phyloP scores from a whole-genome alignment of 2,797 vertebrate species.

The Manis javanica region DNA sequence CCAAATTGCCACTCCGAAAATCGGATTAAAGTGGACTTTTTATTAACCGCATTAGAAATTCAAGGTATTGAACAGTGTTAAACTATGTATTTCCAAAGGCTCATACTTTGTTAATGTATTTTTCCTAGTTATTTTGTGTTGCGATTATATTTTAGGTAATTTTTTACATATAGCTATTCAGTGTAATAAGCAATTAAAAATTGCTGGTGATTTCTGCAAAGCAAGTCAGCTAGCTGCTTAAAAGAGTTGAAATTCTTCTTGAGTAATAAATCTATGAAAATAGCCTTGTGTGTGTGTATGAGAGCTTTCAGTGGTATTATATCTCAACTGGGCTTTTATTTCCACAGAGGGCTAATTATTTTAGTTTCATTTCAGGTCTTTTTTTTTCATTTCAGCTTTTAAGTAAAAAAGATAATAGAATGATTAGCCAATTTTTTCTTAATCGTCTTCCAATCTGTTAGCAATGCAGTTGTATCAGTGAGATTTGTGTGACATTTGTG shows the following conservation, averaged over 20 bases:
- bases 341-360: conserved; percentile 10
- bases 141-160: conserved; percentile 7
- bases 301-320: conserved; percentile 1
- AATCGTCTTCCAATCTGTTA: background rate
- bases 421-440: conserved; percentile 37
- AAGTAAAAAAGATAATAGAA: conserved; percentile 47
- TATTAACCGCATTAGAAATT: background rate
- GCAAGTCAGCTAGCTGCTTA: conserved; percentile 3
- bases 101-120: conserved; percentile 28
- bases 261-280: conserved; percentile 17
- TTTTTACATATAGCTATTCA: conserved; percentile 29
- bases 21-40: conserved; percentile 34
- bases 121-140: conserved; percentile 7
- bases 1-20: background rate
- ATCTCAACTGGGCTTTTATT: background rate
- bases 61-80: background rate
- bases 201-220: conserved; percentile 42
- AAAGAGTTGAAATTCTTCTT: conserved; percentile 28
- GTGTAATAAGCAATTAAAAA: background rate
- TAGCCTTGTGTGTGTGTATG: background rate
- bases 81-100: conserved; percentile 5
- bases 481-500: conserved; percentile 17
- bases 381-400: conserved; percentile 45
- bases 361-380: conserved; percentile 31
- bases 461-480: background rate